These are phyloP conservation scores for Eristalis intricaria DNA, from an alignment of 2,888 invertebrate species.

Conservation along the genomic window DNA sequence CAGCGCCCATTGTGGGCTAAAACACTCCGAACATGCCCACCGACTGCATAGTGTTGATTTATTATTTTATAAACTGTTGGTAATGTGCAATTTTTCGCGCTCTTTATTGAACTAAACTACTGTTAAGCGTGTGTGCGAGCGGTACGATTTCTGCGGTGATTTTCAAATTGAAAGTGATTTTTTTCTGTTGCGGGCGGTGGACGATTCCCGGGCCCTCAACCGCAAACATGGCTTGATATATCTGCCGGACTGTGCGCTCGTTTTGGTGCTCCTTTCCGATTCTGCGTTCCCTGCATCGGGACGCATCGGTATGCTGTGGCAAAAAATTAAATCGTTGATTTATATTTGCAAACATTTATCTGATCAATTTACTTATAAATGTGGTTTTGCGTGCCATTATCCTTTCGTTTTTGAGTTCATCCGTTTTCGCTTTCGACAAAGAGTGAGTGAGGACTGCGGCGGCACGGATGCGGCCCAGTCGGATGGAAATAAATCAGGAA, in stretches of 20 bases:
- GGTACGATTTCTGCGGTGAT: background rate
- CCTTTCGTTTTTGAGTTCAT: constrained; percentile 11
- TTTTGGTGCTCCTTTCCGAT: constrained; percentile 16
- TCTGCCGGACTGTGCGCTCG: background rate
- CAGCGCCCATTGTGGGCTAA: constrained; percentile 47
- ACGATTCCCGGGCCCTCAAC: constrained; percentile 10
- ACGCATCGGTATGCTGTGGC: background rate
- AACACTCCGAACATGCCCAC: constrained; percentile 44
- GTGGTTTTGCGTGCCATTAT: constrained; percentile 65
- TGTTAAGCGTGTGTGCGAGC: constrained; percentile 34
- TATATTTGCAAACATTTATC: constrained; percentile 73
- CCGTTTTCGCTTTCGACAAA: constrained; percentile 6
- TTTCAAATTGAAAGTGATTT: constrained; percentile 54
- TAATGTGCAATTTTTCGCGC: constrained; percentile 70
- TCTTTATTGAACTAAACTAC: constrained; percentile 62
- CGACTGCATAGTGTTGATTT: constrained; percentile 59
- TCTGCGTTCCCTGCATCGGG: background rate
- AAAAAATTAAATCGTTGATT: constrained; percentile 64
- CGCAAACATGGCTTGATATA: constrained; percentile 4
- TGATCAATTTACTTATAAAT: constrained; percentile 73
- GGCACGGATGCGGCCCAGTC: background rate
- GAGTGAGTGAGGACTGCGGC: background rate
- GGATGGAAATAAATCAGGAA: constrained; percentile 28
- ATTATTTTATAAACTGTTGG: constrained; percentile 69
- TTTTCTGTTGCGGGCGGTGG: background rate